These are phyloP conservation scores for Indicator maculatus DNA, from an alignment of 2,113 vertebrate genomes.

Conservation along the genomic window DNA sequence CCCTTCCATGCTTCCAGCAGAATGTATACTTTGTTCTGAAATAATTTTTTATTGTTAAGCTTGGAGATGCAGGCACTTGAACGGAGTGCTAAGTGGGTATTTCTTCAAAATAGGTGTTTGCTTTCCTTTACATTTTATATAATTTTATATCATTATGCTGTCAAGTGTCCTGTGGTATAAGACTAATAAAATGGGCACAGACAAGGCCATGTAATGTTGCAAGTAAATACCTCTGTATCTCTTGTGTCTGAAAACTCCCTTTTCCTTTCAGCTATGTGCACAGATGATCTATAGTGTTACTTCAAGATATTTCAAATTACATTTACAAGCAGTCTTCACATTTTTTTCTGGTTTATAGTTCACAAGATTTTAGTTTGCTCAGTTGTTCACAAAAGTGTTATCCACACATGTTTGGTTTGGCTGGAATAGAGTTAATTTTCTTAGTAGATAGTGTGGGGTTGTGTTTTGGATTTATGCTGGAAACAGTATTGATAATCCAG, in stretches of 20 bases:
- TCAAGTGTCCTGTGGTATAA: neutral
- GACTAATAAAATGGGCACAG: neutral
- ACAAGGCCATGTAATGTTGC: neutral
- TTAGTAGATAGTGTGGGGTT: neutral
- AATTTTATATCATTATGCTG: conserved; percentile 57
- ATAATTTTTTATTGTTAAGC: conserved; percentile 30
- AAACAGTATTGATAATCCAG: neutral
- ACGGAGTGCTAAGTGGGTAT: conserved; percentile 11
- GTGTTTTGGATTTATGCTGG: neutral
- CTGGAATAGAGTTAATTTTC: neutral
- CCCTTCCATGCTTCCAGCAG: neutral
- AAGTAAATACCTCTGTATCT: conserved; percentile 3
- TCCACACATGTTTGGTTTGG: neutral
- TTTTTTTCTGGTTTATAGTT: neutral
- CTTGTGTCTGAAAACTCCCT: neutral
- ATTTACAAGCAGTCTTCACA: neutral
- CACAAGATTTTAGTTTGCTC: neutral
- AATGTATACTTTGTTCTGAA: conserved; percentile 59
- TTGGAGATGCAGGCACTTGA: neutral
- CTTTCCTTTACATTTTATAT: conserved; percentile 47
- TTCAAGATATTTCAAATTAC: neutral
- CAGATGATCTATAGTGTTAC: neutral
- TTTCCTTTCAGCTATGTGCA: neutral
- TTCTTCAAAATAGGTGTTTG: conserved; percentile 61
- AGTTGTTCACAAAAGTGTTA: neutral